phyloP scores from a whole-genome alignment of 2,888 invertebrate genomes.

The Drosophila imparisetae region DNA sequence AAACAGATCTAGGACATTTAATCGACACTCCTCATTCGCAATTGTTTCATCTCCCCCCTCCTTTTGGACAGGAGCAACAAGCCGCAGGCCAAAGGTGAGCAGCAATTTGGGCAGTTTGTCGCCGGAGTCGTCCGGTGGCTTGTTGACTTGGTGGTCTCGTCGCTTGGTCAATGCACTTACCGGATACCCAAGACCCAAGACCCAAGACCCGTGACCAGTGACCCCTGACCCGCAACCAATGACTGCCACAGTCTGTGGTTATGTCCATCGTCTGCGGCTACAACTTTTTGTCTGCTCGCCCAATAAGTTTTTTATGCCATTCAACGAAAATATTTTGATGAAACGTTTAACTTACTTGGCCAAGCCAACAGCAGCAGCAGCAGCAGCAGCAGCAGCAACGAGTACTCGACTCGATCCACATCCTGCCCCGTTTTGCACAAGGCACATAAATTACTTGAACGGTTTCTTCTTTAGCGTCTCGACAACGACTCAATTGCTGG shows the following conservation, averaged over 20 bases:
- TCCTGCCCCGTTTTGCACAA: not conserved
- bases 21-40: not conserved
- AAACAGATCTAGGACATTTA: not conserved
- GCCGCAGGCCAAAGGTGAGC: conserved; percentile 5
- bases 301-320: conserved; percentile 45
- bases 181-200: not conserved
- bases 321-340: conserved; percentile 52
- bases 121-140: not conserved
- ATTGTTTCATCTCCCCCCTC: not conserved
- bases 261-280: conserved; percentile 30
- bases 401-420: not conserved
- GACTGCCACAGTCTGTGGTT: conserved; percentile 23
- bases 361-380: not conserved
- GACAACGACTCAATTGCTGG: conserved; percentile 22
- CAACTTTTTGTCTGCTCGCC: conserved; percentile 4
- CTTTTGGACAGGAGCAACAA: conserved; percentile 12
- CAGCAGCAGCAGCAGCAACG: not conserved
- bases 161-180: conserved; percentile 48
- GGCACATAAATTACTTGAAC: conserved; percentile 17
- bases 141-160: not conserved
- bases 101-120: not conserved
- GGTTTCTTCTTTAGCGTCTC: conserved; percentile 4
- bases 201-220: not conserved
- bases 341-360: conserved; percentile 40
- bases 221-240: not conserved